Percentiles rank a stretch among this genome's conserved stretches.
Evolutionary conservation across 2,797 vertebrate genomes (phyloP).

Genomic region (Streptopelia turtur): DNA sequence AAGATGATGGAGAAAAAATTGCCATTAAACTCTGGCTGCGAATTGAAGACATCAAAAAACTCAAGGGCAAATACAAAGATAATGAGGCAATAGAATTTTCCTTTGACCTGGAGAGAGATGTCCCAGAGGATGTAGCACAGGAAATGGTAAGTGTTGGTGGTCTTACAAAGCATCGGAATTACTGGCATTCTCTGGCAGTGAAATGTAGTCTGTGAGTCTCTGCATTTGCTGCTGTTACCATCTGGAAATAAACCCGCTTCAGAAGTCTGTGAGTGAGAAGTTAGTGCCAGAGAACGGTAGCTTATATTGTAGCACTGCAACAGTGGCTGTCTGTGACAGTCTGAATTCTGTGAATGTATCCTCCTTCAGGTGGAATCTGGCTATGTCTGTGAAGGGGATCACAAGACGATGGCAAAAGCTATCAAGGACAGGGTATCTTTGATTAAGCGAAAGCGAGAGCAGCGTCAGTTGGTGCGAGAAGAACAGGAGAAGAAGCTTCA

Average conservation of each 20-base stretch:
- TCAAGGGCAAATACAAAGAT: conserved; percentile 99
- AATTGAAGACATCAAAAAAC: conserved; percentile 97
- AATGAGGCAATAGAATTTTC: conserved; percentile 99
- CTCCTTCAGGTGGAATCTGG: conserved; percentile 92
- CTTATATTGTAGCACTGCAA: not conserved
- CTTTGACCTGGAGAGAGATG: conserved; percentile 95
- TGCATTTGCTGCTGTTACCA: not conserved
- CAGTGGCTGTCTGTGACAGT: not conserved
- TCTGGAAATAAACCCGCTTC: not conserved
- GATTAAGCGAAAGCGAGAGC: conserved; percentile 94
- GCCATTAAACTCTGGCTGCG: conserved; percentile 98
- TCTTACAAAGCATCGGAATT: not conserved
- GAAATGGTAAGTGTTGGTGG: conserved; percentile 90
- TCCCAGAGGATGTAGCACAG: conserved; percentile 98
- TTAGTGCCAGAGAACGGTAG: not conserved
- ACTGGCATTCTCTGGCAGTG: not conserved
- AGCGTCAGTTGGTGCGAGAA: conserved; percentile 91
- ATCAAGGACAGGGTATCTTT: conserved; percentile 97
- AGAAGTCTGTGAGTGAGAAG: not conserved
- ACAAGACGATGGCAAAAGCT: conserved; percentile 99
- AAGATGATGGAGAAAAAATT: conserved; percentile 99
- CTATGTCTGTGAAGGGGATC: conserved; percentile 96
- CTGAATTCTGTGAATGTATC: conserved; percentile 31
- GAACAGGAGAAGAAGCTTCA: conserved; percentile 92
- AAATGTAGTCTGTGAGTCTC: not conserved